Percentiles rank a stretch among this genome's conserved stretches.
These are phyloP conservation scores for Heliconius nattereri DNA, from an alignment of 1,140 invertebrate species.

Conservation along the genomic window DNA sequence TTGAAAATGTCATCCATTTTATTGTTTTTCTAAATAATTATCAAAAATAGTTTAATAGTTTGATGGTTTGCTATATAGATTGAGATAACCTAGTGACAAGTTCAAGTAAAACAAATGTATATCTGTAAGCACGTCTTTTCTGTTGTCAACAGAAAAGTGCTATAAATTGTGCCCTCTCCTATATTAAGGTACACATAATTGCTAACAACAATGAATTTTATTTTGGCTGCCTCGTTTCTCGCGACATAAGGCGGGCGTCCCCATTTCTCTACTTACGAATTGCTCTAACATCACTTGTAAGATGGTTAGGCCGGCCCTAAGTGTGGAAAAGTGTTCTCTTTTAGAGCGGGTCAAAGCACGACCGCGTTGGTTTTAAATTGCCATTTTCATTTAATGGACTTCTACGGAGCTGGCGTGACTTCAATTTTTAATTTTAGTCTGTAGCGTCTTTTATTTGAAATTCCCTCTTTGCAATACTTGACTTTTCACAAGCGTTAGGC, in stretches of 20 bases:
- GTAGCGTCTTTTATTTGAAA: conserved; percentile 44
- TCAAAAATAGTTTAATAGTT: too few relatives aligned
- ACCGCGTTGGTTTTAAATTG: conserved; percentile 51
- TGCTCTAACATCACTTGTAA: conserved; percentile 49
- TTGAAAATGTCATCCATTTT: too few relatives aligned
- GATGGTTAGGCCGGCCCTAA: conserved; percentile 45
- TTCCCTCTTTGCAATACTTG: conserved; percentile 41
- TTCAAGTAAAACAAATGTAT: background rate
- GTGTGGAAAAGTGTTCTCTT: conserved; percentile 60
- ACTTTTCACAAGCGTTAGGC: conserved; percentile 50
- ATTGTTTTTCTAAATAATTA: too few relatives aligned
- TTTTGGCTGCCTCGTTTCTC: conserved; percentile 50
- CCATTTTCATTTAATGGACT: conserved; percentile 44
- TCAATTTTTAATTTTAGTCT: conserved; percentile 45
- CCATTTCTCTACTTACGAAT: conserved; percentile 57
- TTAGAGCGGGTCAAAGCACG: conserved; percentile 49
- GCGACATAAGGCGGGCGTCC: conserved; percentile 44
- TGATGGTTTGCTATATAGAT: too few relatives aligned
- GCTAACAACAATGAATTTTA: conserved; percentile 58
- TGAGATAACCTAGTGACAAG: too few relatives aligned
- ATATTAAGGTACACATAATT: conserved; percentile 62
- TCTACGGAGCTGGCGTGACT: conserved; percentile 31
- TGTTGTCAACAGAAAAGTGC: background rate
- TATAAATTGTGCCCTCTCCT: conserved; percentile 49
- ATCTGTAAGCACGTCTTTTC: background rate